These are phyloP conservation scores for Geodia barretti DNA, from an alignment of 37 sponge, comb jelly and placozoan species.

Conservation along the genomic window DNA sequence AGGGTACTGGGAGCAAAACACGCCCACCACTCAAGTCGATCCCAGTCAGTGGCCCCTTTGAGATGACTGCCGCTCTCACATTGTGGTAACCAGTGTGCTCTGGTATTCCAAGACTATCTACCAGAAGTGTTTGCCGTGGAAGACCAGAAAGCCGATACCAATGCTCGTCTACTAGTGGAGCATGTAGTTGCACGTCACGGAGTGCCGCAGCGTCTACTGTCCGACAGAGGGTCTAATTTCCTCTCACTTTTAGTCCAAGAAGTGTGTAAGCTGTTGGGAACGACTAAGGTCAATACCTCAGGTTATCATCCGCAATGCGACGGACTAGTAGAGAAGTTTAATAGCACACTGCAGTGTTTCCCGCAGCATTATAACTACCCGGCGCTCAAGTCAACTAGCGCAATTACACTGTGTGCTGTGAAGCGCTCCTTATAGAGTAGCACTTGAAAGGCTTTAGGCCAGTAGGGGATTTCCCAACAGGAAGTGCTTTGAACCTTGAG, in stretches of 20 bases:
- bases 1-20: conserved; percentile 7
- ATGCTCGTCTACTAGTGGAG: conserved; percentile 43
- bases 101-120: conserved; percentile 52
- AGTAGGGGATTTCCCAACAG: too few species aligned
- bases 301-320: conserved; percentile 49
- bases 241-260: conserved; percentile 29
- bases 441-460: too few species aligned
- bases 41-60: conserved; percentile 53
- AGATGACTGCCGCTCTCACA: conserved; percentile 29
- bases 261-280: conserved; percentile 28
- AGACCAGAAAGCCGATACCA: conserved; percentile 37
- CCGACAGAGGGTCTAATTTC: conserved; percentile 43
- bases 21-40: conserved; percentile 35
- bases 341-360: conserved; percentile 41
- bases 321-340: conserved; percentile 51
- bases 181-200: conserved; percentile 35
- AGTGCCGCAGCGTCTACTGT: conserved; percentile 33
- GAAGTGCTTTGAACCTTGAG: too few species aligned
- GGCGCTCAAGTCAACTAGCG: too few species aligned
- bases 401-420: too few species aligned
- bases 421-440: too few species aligned
- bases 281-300: conserved; percentile 31
- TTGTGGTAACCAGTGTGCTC: conserved; percentile 34
- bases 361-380: too few species aligned
- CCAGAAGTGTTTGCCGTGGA: conserved; percentile 29